Evolutionary conservation across 2,888 invertebrate genomes (phyloP).

Genomic region (Dynastes grantii): DNA sequence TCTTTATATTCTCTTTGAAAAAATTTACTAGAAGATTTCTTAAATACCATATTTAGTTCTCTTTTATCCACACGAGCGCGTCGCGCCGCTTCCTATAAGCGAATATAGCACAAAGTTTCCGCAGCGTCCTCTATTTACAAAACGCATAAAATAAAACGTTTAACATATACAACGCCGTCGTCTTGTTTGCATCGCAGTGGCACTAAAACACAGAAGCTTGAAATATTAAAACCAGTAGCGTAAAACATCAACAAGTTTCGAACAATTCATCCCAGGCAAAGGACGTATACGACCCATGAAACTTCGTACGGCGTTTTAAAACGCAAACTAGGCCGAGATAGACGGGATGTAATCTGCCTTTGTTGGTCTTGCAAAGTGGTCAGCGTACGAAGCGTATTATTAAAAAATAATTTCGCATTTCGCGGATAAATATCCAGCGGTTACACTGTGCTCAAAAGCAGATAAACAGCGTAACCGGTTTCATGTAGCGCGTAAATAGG

Average conservation of each 20-base stretch:
- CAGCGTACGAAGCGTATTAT: conserved; percentile 1
- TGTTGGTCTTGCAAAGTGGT: background rate
- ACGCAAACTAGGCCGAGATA: background rate
- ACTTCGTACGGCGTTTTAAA: conserved; percentile 5
- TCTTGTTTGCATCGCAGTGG: conserved; percentile 14
- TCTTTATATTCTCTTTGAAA: too few species aligned
- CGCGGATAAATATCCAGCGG: background rate
- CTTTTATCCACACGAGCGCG: too few species aligned
- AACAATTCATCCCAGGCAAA: background rate
- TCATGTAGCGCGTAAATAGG: background rate
- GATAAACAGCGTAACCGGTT: background rate
- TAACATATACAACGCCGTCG: background rate
- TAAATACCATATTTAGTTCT: too few species aligned
- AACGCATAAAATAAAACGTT: conserved; percentile 12
- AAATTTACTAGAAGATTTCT: too few species aligned
- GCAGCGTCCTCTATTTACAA: background rate
- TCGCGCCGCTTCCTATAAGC: too few species aligned
- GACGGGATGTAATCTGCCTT: background rate
- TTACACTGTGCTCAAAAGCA: background rate
- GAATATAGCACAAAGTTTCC: too few species aligned
- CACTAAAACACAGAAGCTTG: conserved; percentile 27
- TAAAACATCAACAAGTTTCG: conserved; percentile 24
- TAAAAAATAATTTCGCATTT: background rate
- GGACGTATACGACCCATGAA: background rate
- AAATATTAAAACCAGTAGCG: conserved; percentile 31